Base-by-base conservation (phyloP, 2,113 vertebrate species). In the Stegostoma tigrinum region DNA sequence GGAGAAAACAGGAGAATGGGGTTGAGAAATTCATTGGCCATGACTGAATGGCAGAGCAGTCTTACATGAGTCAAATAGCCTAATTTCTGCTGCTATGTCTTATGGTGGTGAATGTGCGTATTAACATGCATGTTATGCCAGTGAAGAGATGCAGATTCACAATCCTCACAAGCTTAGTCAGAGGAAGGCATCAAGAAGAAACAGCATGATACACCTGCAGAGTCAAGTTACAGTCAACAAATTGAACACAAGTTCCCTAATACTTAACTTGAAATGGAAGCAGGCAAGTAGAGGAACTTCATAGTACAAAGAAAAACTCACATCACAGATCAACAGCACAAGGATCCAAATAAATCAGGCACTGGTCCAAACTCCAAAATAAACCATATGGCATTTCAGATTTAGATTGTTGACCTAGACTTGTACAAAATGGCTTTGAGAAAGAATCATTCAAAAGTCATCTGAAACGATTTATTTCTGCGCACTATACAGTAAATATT, bases 401-500 rank as follows among this genome's bases (percentile, higher is more conserved):
- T 64, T n/a, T 38, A 45, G 55, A 61, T 38, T 7, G 80, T 42
- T 83, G 15, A 64, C 5, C 30, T 61, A 2, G 24, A 80, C 2
- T 67, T 93, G n/a, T 23, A 38, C n/a, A 7, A 38, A 66, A 67
- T 23, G 2, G 19, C 23, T 7, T n/a, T 19, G 30, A 45, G 61
- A 93, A 91, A 66, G 89, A 66, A 90, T 90, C 87, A 90, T 61
- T 64, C 87, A 30, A 90, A 55, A 90, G 64, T 38, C 34, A 93
- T 93, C 34, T 23, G 66, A 45, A 52, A 45, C 24, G 0, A 95
- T 48, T 95, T 72, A 95, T 95, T 95, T 72, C 67, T 19, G 42
- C 48, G 68, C 21, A 48, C 27, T 72, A 75, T 72, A 48, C 14
- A 72, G 94, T 72, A 95, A 48, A 23, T 90, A n/a, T 94, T 68